phyloP scores from a whole-genome alignment of 2,113 vertebrate genomes.

The Empidonax traillii region DNA sequence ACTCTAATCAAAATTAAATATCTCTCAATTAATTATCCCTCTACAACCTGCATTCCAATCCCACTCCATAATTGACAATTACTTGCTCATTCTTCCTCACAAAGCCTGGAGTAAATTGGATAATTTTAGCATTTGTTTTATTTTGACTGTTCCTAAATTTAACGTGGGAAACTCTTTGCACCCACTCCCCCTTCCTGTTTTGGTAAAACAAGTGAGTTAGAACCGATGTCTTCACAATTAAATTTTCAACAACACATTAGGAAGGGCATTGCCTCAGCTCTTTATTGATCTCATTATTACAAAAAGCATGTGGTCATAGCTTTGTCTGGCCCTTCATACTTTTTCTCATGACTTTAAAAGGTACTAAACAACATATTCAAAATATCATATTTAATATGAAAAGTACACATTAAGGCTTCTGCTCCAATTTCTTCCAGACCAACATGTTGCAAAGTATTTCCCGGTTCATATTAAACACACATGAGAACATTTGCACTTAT shows the following conservation, averaged over 20 bases:
- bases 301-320: neutral
- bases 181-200: conserved; percentile 33
- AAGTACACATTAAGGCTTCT: neutral
- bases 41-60: conserved; percentile 53
- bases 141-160: conserved; percentile 56
- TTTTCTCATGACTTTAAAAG: neutral
- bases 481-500: conserved; percentile 40
- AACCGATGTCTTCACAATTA: conserved; percentile 25
- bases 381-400: conserved; percentile 4
- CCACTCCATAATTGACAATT: conserved; percentile 62
- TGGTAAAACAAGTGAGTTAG: conserved; percentile 44
- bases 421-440: conserved; percentile 38
- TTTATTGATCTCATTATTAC: conserved; percentile 50
- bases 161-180: conserved; percentile 51
- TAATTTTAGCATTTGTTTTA: conserved; percentile 44
- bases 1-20: conserved; percentile 52
- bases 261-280: conserved; percentile 34
- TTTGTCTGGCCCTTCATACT: neutral
- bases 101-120: conserved; percentile 61
- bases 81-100: conserved; percentile 57
- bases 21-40: conserved; percentile 67
- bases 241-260: conserved; percentile 2
- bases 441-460: conserved; percentile 31
- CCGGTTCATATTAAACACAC: conserved; percentile 33
- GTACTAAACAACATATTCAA: neutral